Base-by-base conservation (phyloP, 2,888 invertebrate genomes). In the Hedychridium roseum region DNA sequence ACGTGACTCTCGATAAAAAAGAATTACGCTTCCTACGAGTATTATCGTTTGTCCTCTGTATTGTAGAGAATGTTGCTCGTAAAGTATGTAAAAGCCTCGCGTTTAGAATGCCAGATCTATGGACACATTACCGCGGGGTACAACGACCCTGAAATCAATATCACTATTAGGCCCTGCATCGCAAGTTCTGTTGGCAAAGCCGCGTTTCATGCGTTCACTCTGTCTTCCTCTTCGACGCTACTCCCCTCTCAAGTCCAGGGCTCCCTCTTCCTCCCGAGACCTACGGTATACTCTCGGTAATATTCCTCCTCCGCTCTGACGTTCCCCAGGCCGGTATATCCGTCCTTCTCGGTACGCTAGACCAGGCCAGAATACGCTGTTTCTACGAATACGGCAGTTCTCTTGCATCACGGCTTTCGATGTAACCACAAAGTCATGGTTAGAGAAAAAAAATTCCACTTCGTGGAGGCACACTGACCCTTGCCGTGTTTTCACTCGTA, bases 111-210 rank as follows among this genome's bases (percentile, higher is more conserved):
- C n/a, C 44, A 47, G 43, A 18, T 15, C 17, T 32, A 46, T 44
- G 46, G 4, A 32, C 44, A 46, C 55, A 60, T 46, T 45, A 57
- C 32, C 32, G 41, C 47, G 48, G 60, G 47, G 62, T 64, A 27
- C 62, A 50, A 57, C 64, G 66, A 68, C 68, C 67, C 68, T 64
- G 55, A 55, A 66, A 68, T 68, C 68, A 55, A 68, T 68, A 68
- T 66, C 68, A 61, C 66, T 55, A 64, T 68, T 64, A 51, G 53
- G 51, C 50, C 54, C 56, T 58, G 59, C 57, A 64, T 68, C 60
- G n/a, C n/a, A 58, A 66, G 52, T 57, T 60, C 49, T 47, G 44
- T 39, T 45, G 17, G 49, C 26, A 47, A 50, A 47, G 47, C 36
- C 50, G 41, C 51, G 54, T 58, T 54, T 56, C 31, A 39, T 21